Evolutionary conservation across 37 sponge, comb jelly and placozoan genomes (phyloP), one percentile per base, ranked within the genome.

Genomic region (Hexactinellida sp.): DNA sequence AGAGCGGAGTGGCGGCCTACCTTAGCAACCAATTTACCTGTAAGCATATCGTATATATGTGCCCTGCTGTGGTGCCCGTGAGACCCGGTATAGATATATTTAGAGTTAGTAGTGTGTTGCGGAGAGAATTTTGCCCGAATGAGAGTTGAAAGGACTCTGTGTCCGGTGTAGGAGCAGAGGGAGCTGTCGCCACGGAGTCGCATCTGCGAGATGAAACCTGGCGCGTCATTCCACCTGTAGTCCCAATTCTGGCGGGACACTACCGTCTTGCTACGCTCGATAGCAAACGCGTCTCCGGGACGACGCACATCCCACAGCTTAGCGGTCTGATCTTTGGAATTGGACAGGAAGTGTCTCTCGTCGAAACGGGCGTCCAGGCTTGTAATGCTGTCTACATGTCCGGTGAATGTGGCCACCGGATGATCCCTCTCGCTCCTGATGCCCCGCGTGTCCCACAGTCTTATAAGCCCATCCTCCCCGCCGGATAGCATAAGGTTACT

Each of bases 261-360:
- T 16, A 36, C 38, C 1, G 52, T 30, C 38, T 82, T 82, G 16
- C 93, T 89, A 0, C 37, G 36, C 89, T 89, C 71, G 76, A 87
- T 25, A 76, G 52, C 16, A 89, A 36, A 7, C 0, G 63, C 92
- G n/a, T 88, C 87, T 30, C 35, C 36, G 3, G 38, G 35, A 24
- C 90, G 90, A 39, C 97, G 85, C 34, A 91, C 37, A 83, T 96
- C 97, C 97, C 97, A 96, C 84, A 96, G 83, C 63, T 96, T 96
- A 36, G 92, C 90, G 32, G 91, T 84, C 86, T 96, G 97, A 63
- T 96, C 97, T 85, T 96, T 96, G 55, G 90, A 91, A 89, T 96
- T 96, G 37, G 94, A 91, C 55, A 96, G 89, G 35, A 96, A 83
- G 84, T 94, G 89, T 1, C 93, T 84, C 24, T 86, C 86, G 47